Conservation (phyloP, 2,113 vertebrate genomes). For the Cavia porcellus region DNA sequence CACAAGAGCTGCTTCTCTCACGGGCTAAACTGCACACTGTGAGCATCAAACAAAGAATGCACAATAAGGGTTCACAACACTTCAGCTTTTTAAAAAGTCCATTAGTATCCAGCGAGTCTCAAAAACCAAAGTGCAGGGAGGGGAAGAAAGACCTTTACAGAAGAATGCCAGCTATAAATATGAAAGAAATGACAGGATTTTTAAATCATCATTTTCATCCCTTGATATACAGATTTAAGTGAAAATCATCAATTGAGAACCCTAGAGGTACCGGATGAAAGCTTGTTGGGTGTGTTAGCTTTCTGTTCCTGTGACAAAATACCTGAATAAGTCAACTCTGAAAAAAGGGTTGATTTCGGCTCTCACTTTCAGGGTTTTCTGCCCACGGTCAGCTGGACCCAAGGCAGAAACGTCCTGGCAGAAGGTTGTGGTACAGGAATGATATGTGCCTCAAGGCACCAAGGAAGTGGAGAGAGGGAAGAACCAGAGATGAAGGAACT, state of each 20-base stretch:
- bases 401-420: neutral
- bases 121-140: neutral
- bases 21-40: neutral
- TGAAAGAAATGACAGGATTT: neutral
- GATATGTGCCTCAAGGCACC: neutral
- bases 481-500: neutral
- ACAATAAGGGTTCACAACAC: neutral
- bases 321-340: neutral
- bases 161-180: neutral
- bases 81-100: neutral
- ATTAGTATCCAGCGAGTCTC: neutral
- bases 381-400: neutral
- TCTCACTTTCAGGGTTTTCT: neutral
- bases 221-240: neutral
- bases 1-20: neutral
- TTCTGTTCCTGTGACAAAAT: neutral
- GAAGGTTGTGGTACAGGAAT: neutral
- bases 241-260: neutral
- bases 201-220: neutral
- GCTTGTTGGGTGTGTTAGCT: neutral
- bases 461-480: neutral
- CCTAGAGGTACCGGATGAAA: neutral
- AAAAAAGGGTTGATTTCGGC: neutral
- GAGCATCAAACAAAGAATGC: neutral
- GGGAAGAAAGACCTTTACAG: neutral